Percentiles rank a stretch among this genome's conserved stretches.
These are phyloP conservation scores for Melanocharis versteri DNA, from an alignment of 2,113 vertebrate genomes.

Conservation along the genomic window DNA sequence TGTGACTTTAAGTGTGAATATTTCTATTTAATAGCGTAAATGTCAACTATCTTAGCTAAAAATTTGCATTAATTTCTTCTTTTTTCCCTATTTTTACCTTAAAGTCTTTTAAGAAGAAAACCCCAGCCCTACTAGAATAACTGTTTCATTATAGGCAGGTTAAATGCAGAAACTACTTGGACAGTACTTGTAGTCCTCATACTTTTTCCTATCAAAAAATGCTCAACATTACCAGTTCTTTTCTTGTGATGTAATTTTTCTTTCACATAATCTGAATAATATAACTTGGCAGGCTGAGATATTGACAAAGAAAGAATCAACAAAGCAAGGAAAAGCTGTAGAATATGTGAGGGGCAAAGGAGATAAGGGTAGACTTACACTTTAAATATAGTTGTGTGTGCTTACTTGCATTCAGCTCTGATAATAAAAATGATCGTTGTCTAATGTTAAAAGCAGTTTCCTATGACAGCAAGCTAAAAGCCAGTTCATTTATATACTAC, in stretches of 20 bases:
- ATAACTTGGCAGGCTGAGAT: neutral
- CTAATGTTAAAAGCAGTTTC: slow-evolving; percentile 52
- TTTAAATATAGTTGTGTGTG: neutral
- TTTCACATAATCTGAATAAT: neutral
- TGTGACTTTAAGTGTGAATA: neutral
- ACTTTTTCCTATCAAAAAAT: neutral
- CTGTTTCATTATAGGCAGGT: neutral
- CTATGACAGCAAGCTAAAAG: slow-evolving; percentile 42
- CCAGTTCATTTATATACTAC: slow-evolving; percentile 43
- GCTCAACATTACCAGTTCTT: neutral
- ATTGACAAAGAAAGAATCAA: neutral
- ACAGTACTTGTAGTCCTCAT: neutral
- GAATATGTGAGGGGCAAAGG: neutral
- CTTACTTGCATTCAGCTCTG: neutral
- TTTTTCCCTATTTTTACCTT: neutral
- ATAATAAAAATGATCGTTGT: neutral
- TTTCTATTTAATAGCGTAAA: neutral
- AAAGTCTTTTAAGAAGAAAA: neutral
- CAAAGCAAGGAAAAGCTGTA: neutral
- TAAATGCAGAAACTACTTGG: neutral
- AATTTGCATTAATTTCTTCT: neutral
- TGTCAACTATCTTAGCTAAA: neutral
- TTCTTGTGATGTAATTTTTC: neutral
- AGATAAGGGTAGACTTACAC: neutral
- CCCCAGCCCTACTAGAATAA: neutral